These are phyloP conservation scores for Myotis lucifugus DNA, from an alignment of 2,113 vertebrate species.

Conservation along the genomic window DNA sequence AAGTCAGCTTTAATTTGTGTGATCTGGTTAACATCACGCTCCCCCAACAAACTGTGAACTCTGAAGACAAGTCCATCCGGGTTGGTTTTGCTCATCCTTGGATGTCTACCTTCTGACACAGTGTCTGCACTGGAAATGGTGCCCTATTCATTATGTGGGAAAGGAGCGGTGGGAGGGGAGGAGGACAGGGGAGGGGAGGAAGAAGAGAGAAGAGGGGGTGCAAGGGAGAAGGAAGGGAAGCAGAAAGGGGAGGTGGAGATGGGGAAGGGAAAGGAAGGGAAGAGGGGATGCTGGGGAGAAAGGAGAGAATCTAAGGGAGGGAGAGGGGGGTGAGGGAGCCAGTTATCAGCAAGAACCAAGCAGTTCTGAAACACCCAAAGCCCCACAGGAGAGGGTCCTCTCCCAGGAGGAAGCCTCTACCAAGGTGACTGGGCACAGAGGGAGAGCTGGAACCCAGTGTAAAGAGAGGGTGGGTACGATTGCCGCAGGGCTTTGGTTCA, in stretches of 20 bases:
- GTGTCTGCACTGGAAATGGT: neutral
- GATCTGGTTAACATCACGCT: no score
- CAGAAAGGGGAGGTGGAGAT: fast-evolving
- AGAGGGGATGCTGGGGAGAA: neutral
- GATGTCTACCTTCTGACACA: neutral
- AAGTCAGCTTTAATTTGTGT: neutral
- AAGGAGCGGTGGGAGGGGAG: neutral
- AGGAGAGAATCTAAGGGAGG: neutral
- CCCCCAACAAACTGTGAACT: neutral
- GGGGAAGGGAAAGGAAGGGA: neutral
- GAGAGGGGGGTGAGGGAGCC: neutral
- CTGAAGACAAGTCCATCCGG: neutral
- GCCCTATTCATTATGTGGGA: fast-evolving
- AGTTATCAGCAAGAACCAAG: neutral
- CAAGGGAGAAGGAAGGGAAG: fast-evolving
- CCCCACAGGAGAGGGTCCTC: neutral
- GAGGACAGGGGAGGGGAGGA: fast-evolving
- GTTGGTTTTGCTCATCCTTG: neutral
- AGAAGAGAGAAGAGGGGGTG: neutral
- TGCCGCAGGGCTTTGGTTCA: neutral
- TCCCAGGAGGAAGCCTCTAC: neutral
- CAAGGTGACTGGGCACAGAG: no score
- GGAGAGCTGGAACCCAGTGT: neutral
- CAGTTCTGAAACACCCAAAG: neutral
- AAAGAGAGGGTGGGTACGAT: neutral